phyloP scores from a whole-genome alignment of 2,113 vertebrate genomes.

The Prunella fulvescens region DNA sequence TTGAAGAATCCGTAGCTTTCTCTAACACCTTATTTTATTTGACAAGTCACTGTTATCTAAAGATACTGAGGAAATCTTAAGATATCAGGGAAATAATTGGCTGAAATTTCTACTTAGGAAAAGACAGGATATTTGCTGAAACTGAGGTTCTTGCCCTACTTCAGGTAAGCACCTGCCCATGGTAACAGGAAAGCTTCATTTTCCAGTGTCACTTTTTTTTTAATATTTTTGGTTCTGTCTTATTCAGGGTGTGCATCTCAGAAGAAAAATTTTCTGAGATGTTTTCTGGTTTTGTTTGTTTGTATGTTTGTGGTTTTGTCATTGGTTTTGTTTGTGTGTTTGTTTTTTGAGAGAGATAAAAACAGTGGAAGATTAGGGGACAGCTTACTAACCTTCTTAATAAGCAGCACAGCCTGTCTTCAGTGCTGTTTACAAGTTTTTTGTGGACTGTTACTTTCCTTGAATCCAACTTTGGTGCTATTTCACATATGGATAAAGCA shows the following conservation, averaged over 20 bases:
- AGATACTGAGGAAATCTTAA: not conserved
- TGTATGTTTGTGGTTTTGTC: too few relatives aligned
- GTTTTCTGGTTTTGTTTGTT: not conserved
- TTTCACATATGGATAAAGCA: not conserved
- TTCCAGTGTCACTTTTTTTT: not conserved
- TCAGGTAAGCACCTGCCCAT: not conserved
- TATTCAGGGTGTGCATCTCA: not conserved
- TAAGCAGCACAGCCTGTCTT: not conserved
- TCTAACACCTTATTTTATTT: not conserved
- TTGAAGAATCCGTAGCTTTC: accelerated
- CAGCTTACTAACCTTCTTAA: not conserved
- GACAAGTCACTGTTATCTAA: not conserved
- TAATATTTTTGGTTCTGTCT: not conserved
- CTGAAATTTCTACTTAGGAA: not conserved
- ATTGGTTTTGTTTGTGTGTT: too few relatives aligned
- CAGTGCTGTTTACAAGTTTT: not conserved
- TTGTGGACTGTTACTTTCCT: not conserved
- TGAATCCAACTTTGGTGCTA: not conserved
- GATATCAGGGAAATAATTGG: not conserved
- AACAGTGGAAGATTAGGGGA: not conserved
- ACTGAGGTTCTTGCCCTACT: not conserved
- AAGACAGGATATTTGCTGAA: not conserved
- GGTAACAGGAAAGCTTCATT: not conserved
- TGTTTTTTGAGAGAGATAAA: not conserved
- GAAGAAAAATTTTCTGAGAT: not conserved